Evolutionary conservation across 2,113 vertebrate genomes (phyloP), one percentile per base, ranked within the genome.

Genomic region (Bubo scandiacus): DNA sequence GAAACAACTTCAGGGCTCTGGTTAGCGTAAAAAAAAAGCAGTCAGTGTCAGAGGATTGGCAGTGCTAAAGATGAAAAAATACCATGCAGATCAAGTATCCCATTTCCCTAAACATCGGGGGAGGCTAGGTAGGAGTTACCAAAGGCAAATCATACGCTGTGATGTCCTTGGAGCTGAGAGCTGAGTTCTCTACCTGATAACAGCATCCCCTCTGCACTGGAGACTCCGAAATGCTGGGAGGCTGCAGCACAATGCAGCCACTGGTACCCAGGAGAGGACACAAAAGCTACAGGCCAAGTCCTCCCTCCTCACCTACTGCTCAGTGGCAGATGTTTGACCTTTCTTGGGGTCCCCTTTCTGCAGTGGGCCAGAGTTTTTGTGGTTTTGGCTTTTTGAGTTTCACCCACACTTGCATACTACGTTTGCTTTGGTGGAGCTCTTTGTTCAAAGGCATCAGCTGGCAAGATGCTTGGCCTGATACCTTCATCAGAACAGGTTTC

Each of bases 1-100:
- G 92, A 94, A 95, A 96, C 72, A 86, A 93, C 90, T 96, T 66
- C 30, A 80, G 84, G 70, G 92, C 77, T 94, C 75, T 88, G 75
- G 65, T 91, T 83, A 63, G 80, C 78, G 67, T 51, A 7, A 40
- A 77, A 57, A 62, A 40, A 77, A 57, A 62, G 81, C 61, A 80
- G 62, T 49, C 73, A 75, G 42, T 84, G 85, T 89, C 86, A 92
- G 83, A 94, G 73, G 66, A 63, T 40, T 94, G 68, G 88, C 0
- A 0, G 65, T n/a, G 68, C 49, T 84, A 2, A 42, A 81, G 92
- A 93, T n/a, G 65, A 90, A 90, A 86, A 96, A 84, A 75, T 55
- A 59, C 63, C 77, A 86, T 7, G 0, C 89, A 75, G 80, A 93
- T 93, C 65, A 84, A 89, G 92, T 49, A 91, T 73, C 62, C 66